Base-by-base conservation (phyloP, 2,888 invertebrate genomes). In the Plebejus argus region DNA sequence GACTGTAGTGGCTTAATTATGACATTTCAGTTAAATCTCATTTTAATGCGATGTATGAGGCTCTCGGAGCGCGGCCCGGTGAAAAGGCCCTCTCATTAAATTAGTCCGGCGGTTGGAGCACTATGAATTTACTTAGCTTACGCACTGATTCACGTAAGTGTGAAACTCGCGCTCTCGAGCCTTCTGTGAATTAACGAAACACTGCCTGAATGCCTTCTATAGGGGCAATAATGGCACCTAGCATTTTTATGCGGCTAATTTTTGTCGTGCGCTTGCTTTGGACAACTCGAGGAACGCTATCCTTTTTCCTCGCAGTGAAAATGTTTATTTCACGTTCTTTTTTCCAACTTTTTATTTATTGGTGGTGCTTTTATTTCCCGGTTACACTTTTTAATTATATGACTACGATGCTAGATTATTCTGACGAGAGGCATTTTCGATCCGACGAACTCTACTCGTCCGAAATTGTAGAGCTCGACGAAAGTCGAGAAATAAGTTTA, bases 91-190 rank as follows among this genome's bases (percentile, higher is more conserved):
- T 88, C 91, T 93, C 93, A 92, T 92, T 93, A 93, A 93, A 93
- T 93, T 92, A 91, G 89, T 90, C 86, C 91, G 89, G 89, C 89
- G 91, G 92, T 89, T 93, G 92, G 89, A 89, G 88, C 90, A 91
- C 91, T 91, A 89, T 91, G 84, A 84, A 84, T 86, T 86, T 86
- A 88, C 90, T 88, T 86, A 85, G 86, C 85, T 89, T 87, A 90
- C 89, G 90, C 90, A 86, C 88, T 88, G 89, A 88, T 89, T 89
- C 86, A 86, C 87, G 87, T 88, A 90, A 92, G 92, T 92, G 91
- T 88, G 91, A 92, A 92, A 91, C 87, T 90, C 85, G 89, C 91
- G 88, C 91, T 88, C 90, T 91, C 87, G 82, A 88, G 85, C 84
- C 85, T 84, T 84, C 83, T 83, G 82, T 86, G 85, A 83, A 83